A percentile compares a stretch with the other conserved stretches of the same genome.
Evolutionary conservation across 2,888 invertebrate genomes (phyloP).

Genomic region (Nephrotoma flavescens): DNA sequence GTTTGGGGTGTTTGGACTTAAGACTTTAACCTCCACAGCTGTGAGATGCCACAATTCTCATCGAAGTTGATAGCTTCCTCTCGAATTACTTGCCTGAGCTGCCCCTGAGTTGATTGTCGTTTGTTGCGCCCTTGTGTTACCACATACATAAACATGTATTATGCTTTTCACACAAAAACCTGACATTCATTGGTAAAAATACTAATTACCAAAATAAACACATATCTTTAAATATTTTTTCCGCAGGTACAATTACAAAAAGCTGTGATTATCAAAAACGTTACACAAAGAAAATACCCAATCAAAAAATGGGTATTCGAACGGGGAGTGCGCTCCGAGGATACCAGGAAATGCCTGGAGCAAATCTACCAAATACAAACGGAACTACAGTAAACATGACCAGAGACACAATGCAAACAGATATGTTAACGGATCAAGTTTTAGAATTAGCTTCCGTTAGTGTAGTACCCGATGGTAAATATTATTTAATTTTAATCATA

Average conservation of each 20-base stretch:
- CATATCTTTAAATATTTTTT: neutral
- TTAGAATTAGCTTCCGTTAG: constrained; percentile 51
- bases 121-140: no score
- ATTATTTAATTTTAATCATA: neutral
- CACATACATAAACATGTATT: no score
- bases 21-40: no score
- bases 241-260: neutral
- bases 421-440: constrained; percentile 25
- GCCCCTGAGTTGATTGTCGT: no score
- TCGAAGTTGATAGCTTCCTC: no score
- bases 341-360: constrained; percentile 19
- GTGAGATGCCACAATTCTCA: no score
- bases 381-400: neutral
- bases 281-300: neutral
- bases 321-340: constrained; percentile 14
- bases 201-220: no score
- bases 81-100: no score
- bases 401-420: neutral
- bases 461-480: constrained; percentile 49
- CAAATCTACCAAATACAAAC: constrained; percentile 13
- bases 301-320: constrained; percentile 16
- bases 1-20: no score
- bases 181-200: no score
- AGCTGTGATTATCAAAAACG: neutral
- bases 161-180: no score